Evolutionary conservation across 2,888 invertebrate species (phyloP).

Genomic region (Drosophila longiperda): DNA sequence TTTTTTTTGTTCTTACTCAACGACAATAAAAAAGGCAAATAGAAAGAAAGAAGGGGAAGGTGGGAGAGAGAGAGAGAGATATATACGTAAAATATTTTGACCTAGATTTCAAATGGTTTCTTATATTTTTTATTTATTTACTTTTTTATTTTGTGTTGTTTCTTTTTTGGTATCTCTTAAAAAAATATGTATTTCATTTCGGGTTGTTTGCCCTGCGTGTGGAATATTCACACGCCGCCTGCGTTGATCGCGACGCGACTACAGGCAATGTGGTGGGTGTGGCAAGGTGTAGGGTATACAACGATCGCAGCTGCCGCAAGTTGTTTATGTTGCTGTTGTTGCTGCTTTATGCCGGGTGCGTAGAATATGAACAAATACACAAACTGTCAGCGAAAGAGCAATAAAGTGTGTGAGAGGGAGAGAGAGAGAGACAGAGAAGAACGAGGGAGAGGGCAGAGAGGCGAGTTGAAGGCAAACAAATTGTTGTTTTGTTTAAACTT

Average conservation of each 20-base stretch:
- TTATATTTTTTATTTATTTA: slow-evolving; percentile 42
- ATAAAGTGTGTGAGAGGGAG: neutral
- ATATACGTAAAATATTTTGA: slow-evolving; percentile 74
- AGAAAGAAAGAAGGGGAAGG: neutral
- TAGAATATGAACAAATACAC: slow-evolving; percentile 49
- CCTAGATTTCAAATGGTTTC: slow-evolving; percentile 71
- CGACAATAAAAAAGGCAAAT: slow-evolving; percentile 24
- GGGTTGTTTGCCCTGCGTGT: slow-evolving; percentile 24
- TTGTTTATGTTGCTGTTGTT: slow-evolving; percentile 8
- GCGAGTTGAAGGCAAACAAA: slow-evolving; percentile 36
- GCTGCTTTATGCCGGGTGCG: slow-evolving; percentile 46
- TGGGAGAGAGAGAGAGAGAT: neutral
- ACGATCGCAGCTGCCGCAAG: slow-evolving; percentile 10
- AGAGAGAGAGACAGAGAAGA: neutral
- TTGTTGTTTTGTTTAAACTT: slow-evolving; percentile 41
- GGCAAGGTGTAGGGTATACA: slow-evolving; percentile 38
- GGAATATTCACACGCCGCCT: slow-evolving; percentile 13
- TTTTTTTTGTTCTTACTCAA: slow-evolving; percentile 20
- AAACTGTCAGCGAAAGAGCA: neutral
- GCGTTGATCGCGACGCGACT: neutral
- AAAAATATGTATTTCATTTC: slow-evolving; percentile 38
- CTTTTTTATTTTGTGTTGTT: slow-evolving; percentile 26
- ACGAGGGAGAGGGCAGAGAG: slow-evolving; percentile 4
- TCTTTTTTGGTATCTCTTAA: slow-evolving; percentile 43
- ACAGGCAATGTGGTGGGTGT: slow-evolving; percentile 6